Evolutionary conservation across 2,888 invertebrate genomes (phyloP), one percentile per base, ranked within the genome.

Genomic region (Zaprionus bogoriensis): DNA sequence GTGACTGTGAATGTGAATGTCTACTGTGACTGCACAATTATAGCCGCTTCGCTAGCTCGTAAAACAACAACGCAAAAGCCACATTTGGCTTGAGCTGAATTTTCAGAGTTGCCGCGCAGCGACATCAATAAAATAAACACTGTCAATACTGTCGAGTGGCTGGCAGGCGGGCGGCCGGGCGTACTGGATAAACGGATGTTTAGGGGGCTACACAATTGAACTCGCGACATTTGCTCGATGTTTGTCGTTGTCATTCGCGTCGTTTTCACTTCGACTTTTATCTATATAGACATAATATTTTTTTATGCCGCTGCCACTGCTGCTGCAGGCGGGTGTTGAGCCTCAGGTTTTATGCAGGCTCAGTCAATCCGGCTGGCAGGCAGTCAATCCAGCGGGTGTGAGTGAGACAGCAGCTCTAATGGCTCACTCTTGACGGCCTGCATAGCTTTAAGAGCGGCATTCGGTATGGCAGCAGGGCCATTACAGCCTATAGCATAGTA

Each of bases 211-310:
- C 30, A 54, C 87, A 81, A 81, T 87, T 79, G 76, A 83, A 74
- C 84, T 65, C 73, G 77, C 84, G 80, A 83, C 74, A 82, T 79
- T 79, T 79, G 67, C 51, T 64, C 54, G 58, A 74, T 67, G 68
- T 69, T 73, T 65, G 65, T 53, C 54, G 55, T 71, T 47, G 44
- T 54, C 51, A 50, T n/a, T n/a, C n/a, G 45, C 53, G 47, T 68
- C 70, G 42, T 68, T 64, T 58, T 61, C 78, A 61, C 66, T 74
- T 77, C 50, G 83, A 83, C 81, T 80, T 81, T 81, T 81, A 86
- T 86, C 87, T 84, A 78, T 84, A 78, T 84, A 85, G 82, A 87
- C 85, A 83, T 78, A 83, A 85, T 77, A 87, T 72, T 83, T 67
- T 77, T 84, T 69, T 80, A 75, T 80, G 81, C 57, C 52, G 58